Evolutionary conservation across 2,113 vertebrate genomes (phyloP).

Genomic region (Geothlypis trichas): DNA sequence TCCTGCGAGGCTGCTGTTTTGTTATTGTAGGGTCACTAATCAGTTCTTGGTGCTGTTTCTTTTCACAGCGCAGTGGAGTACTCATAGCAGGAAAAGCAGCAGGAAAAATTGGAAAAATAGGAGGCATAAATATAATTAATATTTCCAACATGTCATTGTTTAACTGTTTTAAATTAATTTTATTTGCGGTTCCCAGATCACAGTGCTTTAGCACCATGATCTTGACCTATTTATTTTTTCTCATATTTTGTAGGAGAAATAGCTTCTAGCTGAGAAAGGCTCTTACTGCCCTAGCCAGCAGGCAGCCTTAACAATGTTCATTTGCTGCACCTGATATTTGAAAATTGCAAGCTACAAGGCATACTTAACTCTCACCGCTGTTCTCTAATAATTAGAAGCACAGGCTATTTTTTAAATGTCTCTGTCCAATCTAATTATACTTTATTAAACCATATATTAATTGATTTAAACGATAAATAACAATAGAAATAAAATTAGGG

Average conservation of each 20-base stretch:
- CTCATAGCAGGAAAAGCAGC: background rate
- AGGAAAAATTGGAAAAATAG: background rate
- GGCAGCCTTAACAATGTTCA: background rate
- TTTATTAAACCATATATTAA: background rate
- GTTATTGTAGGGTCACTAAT: background rate
- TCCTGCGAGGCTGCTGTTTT: background rate
- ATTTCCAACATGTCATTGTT: background rate
- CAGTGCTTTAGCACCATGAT: background rate
- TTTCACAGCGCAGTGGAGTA: background rate
- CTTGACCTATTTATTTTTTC: constrained; percentile 36
- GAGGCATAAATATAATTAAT: background rate
- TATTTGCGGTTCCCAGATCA: background rate
- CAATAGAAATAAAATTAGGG: background rate
- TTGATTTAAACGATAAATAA: background rate
- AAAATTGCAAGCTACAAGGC: background rate
- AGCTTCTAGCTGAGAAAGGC: constrained; percentile 14
- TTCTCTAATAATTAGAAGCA: background rate
- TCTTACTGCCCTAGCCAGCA: background rate
- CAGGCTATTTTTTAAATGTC: background rate
- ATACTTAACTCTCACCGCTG: background rate
- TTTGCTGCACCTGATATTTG: background rate
- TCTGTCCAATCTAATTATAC: background rate
- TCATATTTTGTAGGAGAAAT: background rate
- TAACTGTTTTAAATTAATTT: background rate
- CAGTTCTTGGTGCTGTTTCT: background rate